Evolutionary conservation across 2,797 vertebrate species (phyloP).

Genomic region (Oophaga sylvatica): DNA sequence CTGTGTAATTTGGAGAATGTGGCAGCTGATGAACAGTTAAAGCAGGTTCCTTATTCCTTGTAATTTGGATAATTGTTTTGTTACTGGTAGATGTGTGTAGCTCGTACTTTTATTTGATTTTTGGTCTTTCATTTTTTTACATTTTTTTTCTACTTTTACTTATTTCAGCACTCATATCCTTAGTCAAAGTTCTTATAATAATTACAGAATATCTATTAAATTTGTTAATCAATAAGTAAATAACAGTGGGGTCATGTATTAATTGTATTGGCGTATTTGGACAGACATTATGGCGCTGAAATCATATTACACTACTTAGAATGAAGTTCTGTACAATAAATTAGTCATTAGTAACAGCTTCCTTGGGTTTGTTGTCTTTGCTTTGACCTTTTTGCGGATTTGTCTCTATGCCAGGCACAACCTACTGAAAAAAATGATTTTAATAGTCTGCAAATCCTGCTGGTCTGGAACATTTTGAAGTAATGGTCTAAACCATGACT

Average conservation of each 20-base stretch:
- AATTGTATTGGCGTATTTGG: not conserved
- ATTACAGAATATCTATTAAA: not conserved
- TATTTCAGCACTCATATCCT: not conserved
- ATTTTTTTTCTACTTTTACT: not conserved
- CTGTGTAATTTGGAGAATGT: constrained; percentile 6
- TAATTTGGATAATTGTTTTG: constrained; percentile 31
- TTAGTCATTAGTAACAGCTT: not conserved
- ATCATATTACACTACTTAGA: not conserved
- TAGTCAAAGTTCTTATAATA: not conserved
- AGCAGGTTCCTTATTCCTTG: not conserved
- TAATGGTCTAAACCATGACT: not conserved
- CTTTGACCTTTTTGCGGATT: not conserved
- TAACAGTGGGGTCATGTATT: not conserved
- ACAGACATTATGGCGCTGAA: constrained; percentile 9
- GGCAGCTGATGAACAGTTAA: constrained; percentile 13
- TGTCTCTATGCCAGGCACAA: not conserved
- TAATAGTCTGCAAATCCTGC: not conserved
- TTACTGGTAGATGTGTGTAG: constrained; percentile 9
- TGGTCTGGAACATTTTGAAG: not conserved
- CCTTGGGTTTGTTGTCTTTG: not conserved
- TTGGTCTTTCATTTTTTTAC: not conserved
- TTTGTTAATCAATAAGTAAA: constrained; percentile 14
- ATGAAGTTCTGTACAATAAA: not conserved
- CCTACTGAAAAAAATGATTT: not conserved
- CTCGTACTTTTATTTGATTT: not conserved